A percentile compares a stretch with the other conserved stretches of the same genome.
Evolutionary conservation across 2,797 vertebrate genomes (phyloP).

Genomic region (Oryzias dopingdopingensis): DNA sequence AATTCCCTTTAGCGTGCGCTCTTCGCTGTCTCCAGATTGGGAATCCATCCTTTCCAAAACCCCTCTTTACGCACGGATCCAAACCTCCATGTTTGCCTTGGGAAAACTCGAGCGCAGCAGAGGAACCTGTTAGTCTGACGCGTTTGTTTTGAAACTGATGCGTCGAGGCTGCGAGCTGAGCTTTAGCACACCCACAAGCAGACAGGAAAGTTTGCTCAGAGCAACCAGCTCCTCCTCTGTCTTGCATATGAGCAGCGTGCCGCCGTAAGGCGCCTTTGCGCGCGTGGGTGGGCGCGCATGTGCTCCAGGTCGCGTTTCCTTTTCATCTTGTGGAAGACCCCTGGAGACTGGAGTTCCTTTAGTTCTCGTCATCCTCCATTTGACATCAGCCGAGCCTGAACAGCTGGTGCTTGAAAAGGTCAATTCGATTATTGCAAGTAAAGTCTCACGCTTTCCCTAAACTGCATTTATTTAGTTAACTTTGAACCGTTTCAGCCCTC

Average conservation of each 20-base stretch:
- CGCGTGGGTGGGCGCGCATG: neutral
- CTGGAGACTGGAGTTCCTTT: neutral
- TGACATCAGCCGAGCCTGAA: neutral
- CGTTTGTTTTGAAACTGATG: conserved; percentile 4
- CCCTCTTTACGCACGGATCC: conserved; percentile 43
- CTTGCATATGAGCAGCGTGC: too few relatives aligned
- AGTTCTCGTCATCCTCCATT: neutral
- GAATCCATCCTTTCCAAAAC: conserved; percentile 32
- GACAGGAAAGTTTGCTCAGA: too few relatives aligned
- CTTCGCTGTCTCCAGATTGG: conserved; percentile 10
- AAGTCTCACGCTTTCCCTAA: too few relatives aligned
- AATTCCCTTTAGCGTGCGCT: conserved; percentile 20
- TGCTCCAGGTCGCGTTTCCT: conserved; percentile 21
- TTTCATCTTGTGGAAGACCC: neutral
- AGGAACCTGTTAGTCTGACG: neutral
- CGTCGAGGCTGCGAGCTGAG: conserved; percentile 1
- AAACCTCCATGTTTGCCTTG: neutral
- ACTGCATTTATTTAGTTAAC: too few relatives aligned
- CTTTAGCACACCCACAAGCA: neutral
- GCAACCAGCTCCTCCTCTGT: too few relatives aligned
- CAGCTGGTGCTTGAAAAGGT: neutral
- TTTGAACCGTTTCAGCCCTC: too few relatives aligned
- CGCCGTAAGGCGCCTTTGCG: neutral
- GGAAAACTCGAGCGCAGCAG: neutral
- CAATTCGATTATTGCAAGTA: too few relatives aligned